Evolutionary conservation across 2,113 vertebrate species (phyloP).

Genomic region (Brienomyrus longianalis): DNA sequence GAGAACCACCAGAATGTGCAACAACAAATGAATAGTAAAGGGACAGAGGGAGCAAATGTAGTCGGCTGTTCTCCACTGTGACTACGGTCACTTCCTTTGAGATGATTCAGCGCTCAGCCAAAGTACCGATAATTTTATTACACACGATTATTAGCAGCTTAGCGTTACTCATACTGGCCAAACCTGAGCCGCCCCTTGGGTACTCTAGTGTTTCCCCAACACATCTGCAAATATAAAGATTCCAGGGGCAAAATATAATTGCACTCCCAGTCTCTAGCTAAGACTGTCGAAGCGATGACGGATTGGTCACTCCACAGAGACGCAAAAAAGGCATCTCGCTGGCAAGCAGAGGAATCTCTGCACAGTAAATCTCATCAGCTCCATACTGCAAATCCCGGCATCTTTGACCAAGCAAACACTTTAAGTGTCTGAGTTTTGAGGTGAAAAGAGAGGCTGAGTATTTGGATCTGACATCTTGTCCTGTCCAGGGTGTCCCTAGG

Average conservation of each 20-base stretch:
- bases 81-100: not conserved
- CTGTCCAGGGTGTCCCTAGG: not conserved
- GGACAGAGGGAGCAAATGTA: not conserved
- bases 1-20: not conserved
- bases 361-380: conserved; percentile 6
- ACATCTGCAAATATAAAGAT: not conserved
- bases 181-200: not conserved
- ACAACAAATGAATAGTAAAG: not conserved
- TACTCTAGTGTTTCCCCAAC: not conserved
- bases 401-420: not conserved
- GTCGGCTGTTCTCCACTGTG: not conserved
- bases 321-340: not conserved
- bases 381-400: not conserved
- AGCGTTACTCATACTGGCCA: not conserved
- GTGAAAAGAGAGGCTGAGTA: not conserved
- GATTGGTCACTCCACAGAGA: conserved; percentile 13
- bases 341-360: not conserved
- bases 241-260: conserved; percentile 15
- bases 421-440: not conserved
- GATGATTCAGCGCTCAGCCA: not conserved
- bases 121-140: not conserved
- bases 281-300: conserved; percentile 18
- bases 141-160: not conserved
- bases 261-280: conserved; percentile 17
- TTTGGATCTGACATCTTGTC: not conserved